Evolutionary conservation across 1,140 invertebrate species (phyloP).

Genomic region (Leptinotarsa undecemlineata): DNA sequence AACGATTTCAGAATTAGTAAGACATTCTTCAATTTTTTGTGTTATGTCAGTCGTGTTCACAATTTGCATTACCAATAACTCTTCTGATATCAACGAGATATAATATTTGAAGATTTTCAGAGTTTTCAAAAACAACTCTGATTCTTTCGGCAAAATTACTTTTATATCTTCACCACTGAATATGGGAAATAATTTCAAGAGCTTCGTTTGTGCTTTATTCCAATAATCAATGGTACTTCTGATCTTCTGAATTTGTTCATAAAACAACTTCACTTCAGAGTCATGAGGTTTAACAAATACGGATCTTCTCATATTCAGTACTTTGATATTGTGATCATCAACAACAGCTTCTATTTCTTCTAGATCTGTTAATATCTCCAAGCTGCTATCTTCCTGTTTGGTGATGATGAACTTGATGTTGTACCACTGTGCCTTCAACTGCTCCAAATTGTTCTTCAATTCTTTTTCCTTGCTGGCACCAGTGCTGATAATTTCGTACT

Average conservation of each 20-base stretch:
- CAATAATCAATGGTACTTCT: slow-evolving; percentile 63
- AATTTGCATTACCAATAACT: slow-evolving; percentile 67
- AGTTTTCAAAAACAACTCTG: slow-evolving; percentile 55
- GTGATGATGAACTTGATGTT: slow-evolving; percentile 69
- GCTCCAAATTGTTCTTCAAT: slow-evolving; percentile 74
- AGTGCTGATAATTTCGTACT: slow-evolving; percentile 85
- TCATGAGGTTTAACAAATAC: slow-evolving; percentile 89
- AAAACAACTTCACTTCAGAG: slow-evolving; percentile 74
- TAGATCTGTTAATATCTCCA: slow-evolving; percentile 72
- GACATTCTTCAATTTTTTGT: slow-evolving; percentile 72
- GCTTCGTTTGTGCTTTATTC: slow-evolving; percentile 81
- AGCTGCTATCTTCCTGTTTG: slow-evolving; percentile 75
- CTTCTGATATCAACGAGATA: slow-evolving; percentile 69
- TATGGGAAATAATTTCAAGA: slow-evolving; percentile 85
- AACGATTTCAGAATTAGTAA: slow-evolving; percentile 74
- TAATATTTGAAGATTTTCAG: slow-evolving; percentile 76
- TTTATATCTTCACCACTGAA: slow-evolving; percentile 58
- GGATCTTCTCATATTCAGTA: slow-evolving; percentile 83
- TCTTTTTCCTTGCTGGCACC: slow-evolving; percentile 84
- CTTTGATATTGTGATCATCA: slow-evolving; percentile 86
- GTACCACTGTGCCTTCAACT: slow-evolving; percentile 84
- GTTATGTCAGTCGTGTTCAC: slow-evolving; percentile 72
- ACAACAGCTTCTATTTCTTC: slow-evolving; percentile 82
- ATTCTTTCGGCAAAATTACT: slow-evolving; percentile 18
- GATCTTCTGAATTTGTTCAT: slow-evolving; percentile 73